phyloP scores from a whole-genome alignment of 2,113 vertebrate genomes.

The Trematomus loennbergii region DNA sequence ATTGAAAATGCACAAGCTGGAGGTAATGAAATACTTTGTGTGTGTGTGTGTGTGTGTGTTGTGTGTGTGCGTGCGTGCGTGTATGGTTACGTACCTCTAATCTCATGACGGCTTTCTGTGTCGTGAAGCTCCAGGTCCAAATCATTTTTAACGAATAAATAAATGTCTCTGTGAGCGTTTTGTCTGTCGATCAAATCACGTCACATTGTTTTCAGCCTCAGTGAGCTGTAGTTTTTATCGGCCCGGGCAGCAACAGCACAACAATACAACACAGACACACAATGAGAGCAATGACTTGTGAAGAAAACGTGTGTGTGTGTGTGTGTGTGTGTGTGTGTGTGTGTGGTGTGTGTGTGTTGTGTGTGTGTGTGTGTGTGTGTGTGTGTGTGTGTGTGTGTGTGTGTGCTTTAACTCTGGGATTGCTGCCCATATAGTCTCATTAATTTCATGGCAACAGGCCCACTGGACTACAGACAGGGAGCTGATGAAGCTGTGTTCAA shows the following conservation, averaged over 20 bases:
- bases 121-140: background rate
- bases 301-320: slow-evolving; percentile 21
- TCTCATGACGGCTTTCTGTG: background rate
- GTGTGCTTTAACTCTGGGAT: slow-evolving; percentile 43
- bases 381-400: slow-evolving; percentile 39
- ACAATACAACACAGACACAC: slow-evolving; percentile 43
- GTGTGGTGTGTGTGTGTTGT: slow-evolving; percentile 26
- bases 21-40: background rate
- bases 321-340: no score
- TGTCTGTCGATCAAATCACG: background rate
- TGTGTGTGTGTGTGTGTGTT: no score
- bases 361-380: slow-evolving; percentile 36
- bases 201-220: slow-evolving; percentile 36
- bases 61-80: no score
- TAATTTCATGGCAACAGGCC: slow-evolving; percentile 54
- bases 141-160: background rate
- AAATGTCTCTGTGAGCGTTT: background rate
- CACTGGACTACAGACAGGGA: slow-evolving; percentile 47
- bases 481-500: slow-evolving; percentile 54
- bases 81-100: background rate
- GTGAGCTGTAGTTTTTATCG: slow-evolving; percentile 34
- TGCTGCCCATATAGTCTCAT: slow-evolving; percentile 64
- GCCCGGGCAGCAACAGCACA: slow-evolving; percentile 23
- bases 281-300: slow-evolving; percentile 26
- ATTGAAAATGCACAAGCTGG: background rate